phyloP scores from a whole-genome alignment of 2,113 vertebrate genomes.

The Callionymus lyra region DNA sequence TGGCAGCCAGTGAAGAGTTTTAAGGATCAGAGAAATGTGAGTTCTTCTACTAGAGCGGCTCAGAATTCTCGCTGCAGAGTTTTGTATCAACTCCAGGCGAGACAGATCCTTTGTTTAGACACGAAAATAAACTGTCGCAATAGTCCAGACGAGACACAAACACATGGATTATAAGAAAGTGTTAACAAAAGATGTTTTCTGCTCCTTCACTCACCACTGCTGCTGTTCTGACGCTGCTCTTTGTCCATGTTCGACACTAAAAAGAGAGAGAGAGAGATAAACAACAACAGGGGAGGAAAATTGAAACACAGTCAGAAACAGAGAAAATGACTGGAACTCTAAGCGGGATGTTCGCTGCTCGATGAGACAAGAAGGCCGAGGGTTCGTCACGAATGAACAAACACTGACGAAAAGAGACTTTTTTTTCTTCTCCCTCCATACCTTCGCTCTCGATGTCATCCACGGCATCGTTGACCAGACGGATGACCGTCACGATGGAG shows the following conservation, averaged over 20 bases:
- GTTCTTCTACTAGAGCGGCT: too few species aligned
- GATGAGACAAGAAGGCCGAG: neutral
- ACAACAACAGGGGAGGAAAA: conserved; percentile 20
- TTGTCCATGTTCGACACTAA: conserved; percentile 60
- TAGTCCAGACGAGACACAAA: too few species aligned
- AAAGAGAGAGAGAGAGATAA: conserved; percentile 35
- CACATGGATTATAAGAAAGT: too few species aligned
- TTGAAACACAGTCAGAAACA: conserved; percentile 31
- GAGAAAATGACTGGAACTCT: conserved; percentile 15
- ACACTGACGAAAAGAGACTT: conserved; percentile 10
- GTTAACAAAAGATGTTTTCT: too few species aligned
- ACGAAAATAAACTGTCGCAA: too few species aligned
- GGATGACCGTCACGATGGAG: conserved; percentile 63
- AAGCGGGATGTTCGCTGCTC: too few species aligned
- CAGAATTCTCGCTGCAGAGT: too few species aligned
- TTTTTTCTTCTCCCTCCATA: conserved; percentile 33
- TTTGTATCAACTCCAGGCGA: too few species aligned
- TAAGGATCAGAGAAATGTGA: too few species aligned
- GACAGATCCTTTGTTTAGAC: too few species aligned
- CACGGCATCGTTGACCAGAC: conserved; percentile 56
- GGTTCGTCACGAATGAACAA: conserved; percentile 1
- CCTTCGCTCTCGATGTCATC: conserved; percentile 60
- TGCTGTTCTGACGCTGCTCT: conserved; percentile 39
- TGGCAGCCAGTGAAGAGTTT: too few species aligned
- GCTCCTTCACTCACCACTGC: conserved; percentile 48